Conservation (phyloP, 1,140 invertebrate genomes). For the Sarcophaga peregrina region DNA sequence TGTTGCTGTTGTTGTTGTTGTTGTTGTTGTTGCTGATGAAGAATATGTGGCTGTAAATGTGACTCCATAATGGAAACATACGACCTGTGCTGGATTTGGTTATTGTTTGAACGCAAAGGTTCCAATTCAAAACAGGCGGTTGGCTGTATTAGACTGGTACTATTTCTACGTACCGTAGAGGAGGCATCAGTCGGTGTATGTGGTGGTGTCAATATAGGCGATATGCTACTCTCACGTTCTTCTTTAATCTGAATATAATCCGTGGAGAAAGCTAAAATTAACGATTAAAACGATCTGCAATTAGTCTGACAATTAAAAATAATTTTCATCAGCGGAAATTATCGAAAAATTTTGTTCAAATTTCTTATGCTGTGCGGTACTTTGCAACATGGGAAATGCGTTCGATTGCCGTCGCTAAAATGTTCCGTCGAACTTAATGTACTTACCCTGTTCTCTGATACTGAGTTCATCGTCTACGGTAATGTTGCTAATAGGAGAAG, state of each 20-base stretch:
- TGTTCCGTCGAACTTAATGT: conserved; percentile 31
- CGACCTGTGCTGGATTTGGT: conserved; percentile 1
- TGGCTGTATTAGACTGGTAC: conserved; percentile 45
- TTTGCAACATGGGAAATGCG: not conserved
- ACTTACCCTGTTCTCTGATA: conserved; percentile 63
- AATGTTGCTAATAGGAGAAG: conserved; percentile 65
- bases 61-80: conserved; percentile 28
- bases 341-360: not conserved
- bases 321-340: not conserved
- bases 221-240: conserved; percentile 72
- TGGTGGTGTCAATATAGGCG: conserved; percentile 76
- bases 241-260: conserved; percentile 70
- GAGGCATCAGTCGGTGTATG: conserved; percentile 74
- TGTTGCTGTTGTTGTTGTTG: conserved; percentile 48
- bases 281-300: conserved; percentile 31
- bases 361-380: too few species aligned
- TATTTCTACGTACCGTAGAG: conserved; percentile 32
- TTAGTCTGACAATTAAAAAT: not conserved
- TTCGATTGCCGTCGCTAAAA: conserved; percentile 52
- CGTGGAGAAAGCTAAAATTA: conserved; percentile 40
- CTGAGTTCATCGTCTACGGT: conserved; percentile 65
- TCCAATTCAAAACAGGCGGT: conserved; percentile 54
- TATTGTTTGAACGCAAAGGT: conserved; percentile 45
- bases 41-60: conserved; percentile 36
- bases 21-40: conserved; percentile 33